Percentiles rank a stretch among this genome's conserved stretches.
These are phyloP conservation scores for Cotesia glomerata DNA, from an alignment of 1,140 invertebrate species.

Conservation along the genomic window DNA sequence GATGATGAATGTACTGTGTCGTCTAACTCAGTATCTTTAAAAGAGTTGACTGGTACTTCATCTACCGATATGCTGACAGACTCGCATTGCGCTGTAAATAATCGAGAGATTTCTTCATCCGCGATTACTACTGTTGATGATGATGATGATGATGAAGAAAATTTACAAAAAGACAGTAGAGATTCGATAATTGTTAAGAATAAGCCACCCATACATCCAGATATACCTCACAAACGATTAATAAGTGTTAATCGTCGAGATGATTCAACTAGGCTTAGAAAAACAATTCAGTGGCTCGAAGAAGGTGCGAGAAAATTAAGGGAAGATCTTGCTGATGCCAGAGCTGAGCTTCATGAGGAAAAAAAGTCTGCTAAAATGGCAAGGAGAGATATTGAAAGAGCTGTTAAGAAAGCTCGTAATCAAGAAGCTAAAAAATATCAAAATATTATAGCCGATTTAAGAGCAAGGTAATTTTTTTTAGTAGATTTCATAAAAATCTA, in stretches of 20 bases:
- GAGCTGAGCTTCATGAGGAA: constrained; percentile 52
- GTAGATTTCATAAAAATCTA: no score
- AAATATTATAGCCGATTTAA: constrained; percentile 46
- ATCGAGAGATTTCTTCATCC: no score
- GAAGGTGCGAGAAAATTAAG: constrained; percentile 46
- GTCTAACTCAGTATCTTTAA: background rate
- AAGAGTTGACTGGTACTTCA: no score
- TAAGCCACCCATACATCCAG: constrained; percentile 33
- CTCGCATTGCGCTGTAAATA: no score
- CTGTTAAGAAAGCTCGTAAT: constrained; percentile 42
- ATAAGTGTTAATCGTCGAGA: constrained; percentile 25
- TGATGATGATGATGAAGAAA: background rate
- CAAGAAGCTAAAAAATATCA: constrained; percentile 48
- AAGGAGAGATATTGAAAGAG: constrained; percentile 45
- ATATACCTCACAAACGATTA: constrained; percentile 8
- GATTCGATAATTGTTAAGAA: constrained; percentile 32
- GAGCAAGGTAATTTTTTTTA: constrained; percentile 40
- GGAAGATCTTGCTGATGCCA: constrained; percentile 48
- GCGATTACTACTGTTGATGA: background rate
- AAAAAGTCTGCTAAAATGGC: constrained; percentile 44
- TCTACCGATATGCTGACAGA: no score
- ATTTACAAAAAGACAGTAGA: background rate
- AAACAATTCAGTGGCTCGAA: constrained; percentile 55
- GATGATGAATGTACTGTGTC: background rate
- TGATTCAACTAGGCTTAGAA: constrained; percentile 44